phyloP scores from a whole-genome alignment of 2,888 invertebrate genomes.

The Torymus texanus region DNA sequence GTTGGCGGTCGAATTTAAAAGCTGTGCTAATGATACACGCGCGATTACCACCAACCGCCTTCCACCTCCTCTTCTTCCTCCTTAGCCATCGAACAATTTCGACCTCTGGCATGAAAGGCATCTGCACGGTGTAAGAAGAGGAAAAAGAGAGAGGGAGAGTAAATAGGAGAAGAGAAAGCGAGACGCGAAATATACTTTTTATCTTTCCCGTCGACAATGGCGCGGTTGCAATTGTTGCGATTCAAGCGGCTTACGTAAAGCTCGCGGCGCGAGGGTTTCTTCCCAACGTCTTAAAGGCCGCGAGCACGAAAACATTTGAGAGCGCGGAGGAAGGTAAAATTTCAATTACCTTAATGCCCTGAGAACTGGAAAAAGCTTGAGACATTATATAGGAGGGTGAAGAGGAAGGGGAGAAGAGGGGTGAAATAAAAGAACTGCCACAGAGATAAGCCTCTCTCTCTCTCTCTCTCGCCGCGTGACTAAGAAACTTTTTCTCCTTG shows the following conservation, averaged over 20 bases:
- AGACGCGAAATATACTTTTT: constrained; percentile 12
- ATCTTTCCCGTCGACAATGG: constrained; percentile 25
- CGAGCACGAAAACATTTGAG: constrained; percentile 32
- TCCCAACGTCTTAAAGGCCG: constrained; percentile 15
- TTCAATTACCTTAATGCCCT: constrained; percentile 53
- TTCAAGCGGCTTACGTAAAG: constrained; percentile 39
- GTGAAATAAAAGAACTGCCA: constrained; percentile 40
- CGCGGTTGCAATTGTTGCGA: constrained; percentile 32
- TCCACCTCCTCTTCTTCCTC: no score
- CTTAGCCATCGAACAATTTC: constrained; percentile 21
- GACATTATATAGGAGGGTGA: constrained; percentile 17
- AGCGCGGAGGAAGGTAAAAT: constrained; percentile 41
- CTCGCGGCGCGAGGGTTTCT: not conserved
- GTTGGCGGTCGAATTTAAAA: not conserved
- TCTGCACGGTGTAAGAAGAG: not conserved
- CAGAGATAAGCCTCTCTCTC: constrained; percentile 42
- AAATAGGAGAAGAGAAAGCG: not conserved
- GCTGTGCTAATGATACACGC: constrained; percentile 25
- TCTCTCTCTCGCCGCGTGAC: constrained; percentile 16
- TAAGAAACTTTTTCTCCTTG: constrained; percentile 39
- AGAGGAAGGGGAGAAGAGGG: no score
- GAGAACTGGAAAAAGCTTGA: constrained; percentile 38
- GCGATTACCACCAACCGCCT: constrained; percentile 2
- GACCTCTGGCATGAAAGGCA: not conserved
- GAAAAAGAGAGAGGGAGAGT: not conserved